phyloP scores from a whole-genome alignment of 37 sponge, comb jelly and placozoan genomes.

The Tethya wilhelma region DNA sequence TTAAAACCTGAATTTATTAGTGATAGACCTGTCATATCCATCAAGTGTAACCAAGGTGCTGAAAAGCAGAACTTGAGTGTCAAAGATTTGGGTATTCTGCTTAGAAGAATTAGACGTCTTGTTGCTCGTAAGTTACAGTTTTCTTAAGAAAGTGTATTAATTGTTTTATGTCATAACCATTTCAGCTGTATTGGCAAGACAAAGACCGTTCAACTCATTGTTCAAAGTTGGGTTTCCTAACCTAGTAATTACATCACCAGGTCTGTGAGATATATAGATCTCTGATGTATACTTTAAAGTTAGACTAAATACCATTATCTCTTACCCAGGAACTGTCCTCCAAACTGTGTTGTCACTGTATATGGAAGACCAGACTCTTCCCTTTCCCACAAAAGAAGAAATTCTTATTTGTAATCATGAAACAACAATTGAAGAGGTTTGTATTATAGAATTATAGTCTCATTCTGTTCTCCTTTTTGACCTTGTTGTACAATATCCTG shows the following conservation, averaged over 20 bases:
- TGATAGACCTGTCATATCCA: too few relatives aligned
- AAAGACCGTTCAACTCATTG: too few relatives aligned
- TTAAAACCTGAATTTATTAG: too few relatives aligned
- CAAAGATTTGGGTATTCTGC: too few relatives aligned
- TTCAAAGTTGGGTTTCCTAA: constrained; percentile 29
- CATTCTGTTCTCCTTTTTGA: not conserved
- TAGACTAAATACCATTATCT: not conserved
- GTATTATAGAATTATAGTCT: not conserved
- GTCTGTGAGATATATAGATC: not conserved
- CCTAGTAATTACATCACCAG: constrained; percentile 36
- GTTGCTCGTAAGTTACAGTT: too few relatives aligned
- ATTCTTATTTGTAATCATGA: constrained; percentile 53
- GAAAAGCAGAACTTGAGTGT: too few relatives aligned
- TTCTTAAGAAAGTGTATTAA: too few relatives aligned
- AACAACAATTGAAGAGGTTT: constrained; percentile 77
- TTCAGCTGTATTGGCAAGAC: too few relatives aligned
- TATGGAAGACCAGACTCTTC: constrained; percentile 45
- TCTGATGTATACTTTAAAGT: not conserved
- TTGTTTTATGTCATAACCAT: too few relatives aligned
- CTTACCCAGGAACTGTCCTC: constrained; percentile 51
- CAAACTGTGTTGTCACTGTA: constrained; percentile 54
- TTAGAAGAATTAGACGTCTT: too few relatives aligned
- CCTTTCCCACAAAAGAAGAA: constrained; percentile 72
- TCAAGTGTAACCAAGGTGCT: too few relatives aligned
- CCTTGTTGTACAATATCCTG: not conserved